phyloP scores from a whole-genome alignment of 2,888 invertebrate genomes.

The Agrochola lota region DNA sequence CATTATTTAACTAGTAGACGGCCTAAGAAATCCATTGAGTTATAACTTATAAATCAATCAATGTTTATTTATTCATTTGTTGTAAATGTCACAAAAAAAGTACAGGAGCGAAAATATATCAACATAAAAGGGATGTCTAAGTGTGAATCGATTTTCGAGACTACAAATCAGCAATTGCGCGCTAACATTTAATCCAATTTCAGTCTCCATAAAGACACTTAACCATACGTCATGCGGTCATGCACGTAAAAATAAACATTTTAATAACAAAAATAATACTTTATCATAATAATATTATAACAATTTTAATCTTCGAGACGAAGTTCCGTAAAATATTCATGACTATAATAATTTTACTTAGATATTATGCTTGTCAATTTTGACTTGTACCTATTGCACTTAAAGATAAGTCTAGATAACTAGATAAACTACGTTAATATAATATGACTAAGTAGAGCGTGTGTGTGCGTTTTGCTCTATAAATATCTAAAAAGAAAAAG shows the following conservation, averaged over 20 bases:
- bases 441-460: conserved; percentile 81
- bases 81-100: not conserved
- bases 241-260: conserved; percentile 65
- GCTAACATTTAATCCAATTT: conserved; percentile 62
- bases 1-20: not conserved
- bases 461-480: conserved; percentile 82
- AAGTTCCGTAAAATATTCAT: conserved; percentile 44
- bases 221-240: conserved; percentile 65
- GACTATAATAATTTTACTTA: conserved; percentile 61
- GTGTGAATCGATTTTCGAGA: conserved; percentile 4
- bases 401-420: conserved; percentile 71
- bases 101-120: conserved; percentile 11
- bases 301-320: conserved; percentile 55
- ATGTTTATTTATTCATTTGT: not conserved
- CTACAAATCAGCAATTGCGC: conserved; percentile 54
- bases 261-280: conserved; percentile 67
- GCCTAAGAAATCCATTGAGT: not conserved
- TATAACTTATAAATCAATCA: not conserved
- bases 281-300: conserved; percentile 61
- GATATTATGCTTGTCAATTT: conserved; percentile 75
- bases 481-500: conserved; percentile 42
- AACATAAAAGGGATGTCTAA: not conserved
- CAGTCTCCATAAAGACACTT: conserved; percentile 70
- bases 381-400: conserved; percentile 86
- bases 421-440: conserved; percentile 71